Percentiles rank a stretch among this genome's conserved stretches.
These are phyloP conservation scores for Ormyrus labotus DNA, from an alignment of 2,888 invertebrate species.

Conservation along the genomic window DNA sequence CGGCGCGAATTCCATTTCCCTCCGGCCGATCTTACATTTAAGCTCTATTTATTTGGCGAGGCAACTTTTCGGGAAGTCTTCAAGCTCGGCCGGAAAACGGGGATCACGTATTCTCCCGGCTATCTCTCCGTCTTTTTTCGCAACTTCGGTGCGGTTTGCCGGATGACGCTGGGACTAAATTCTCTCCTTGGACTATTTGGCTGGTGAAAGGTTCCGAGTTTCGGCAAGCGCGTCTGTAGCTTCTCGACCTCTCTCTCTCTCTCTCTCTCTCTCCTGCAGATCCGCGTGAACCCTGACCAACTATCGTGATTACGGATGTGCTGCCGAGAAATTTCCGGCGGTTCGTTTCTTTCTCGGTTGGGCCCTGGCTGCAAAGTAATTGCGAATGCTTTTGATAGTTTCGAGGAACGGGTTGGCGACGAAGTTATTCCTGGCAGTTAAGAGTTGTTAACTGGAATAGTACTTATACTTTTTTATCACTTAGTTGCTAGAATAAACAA, in stretches of 20 bases:
- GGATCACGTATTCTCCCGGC: background rate
- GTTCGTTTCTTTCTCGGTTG: background rate
- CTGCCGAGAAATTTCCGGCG: background rate
- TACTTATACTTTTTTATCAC: no score
- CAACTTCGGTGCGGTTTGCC: no score
- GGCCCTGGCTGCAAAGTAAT: background rate
- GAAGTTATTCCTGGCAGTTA: no score
- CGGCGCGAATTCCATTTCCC: background rate
- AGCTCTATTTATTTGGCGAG: slow-evolving; percentile 60
- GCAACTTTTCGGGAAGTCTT: slow-evolving; percentile 55
- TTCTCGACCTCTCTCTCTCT: background rate
- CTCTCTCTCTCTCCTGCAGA: background rate
- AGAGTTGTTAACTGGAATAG: no score
- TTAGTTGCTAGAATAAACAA: no score
- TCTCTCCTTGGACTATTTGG: no score
- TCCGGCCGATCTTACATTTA: slow-evolving; percentile 27
- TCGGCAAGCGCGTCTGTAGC: slow-evolving; percentile 26
- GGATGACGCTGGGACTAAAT: no score
- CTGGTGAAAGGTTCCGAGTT: no score
- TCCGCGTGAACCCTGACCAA: background rate
- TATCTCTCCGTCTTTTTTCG: no score
- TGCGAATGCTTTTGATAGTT: background rate
- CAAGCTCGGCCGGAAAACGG: background rate
- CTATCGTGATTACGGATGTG: background rate
- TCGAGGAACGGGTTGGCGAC: no score